Percentiles rank a stretch among this genome's conserved stretches.
phyloP scores from a whole-genome alignment of 2,888 invertebrate species.

The Sicus ferrugineus region DNA sequence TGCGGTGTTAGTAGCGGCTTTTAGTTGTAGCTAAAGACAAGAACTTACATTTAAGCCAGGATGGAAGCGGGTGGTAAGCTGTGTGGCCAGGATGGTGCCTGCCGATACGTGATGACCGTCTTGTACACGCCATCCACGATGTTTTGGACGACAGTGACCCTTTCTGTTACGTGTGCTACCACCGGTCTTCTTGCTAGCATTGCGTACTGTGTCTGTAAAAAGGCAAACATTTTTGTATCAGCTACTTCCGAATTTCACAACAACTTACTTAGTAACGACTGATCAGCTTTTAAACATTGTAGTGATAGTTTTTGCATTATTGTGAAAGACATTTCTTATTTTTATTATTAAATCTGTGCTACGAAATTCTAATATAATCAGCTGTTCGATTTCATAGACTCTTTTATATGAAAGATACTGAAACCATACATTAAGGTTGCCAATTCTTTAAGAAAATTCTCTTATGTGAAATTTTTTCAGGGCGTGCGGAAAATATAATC shows the following conservation, averaged over 20 bases:
- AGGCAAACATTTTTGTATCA: not conserved
- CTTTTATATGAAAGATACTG: too few species aligned
- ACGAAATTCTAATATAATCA: too few species aligned
- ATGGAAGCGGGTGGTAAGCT: slow-evolving; percentile 76
- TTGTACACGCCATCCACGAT: slow-evolving; percentile 79
- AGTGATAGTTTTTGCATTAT: slow-evolving; percentile 58
- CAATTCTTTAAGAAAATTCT: too few species aligned
- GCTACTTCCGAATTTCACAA: not conserved
- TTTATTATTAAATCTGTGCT: too few species aligned
- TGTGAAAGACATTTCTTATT: slow-evolving; percentile 52
- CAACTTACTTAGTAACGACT: slow-evolving; percentile 54
- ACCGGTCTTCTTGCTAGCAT: slow-evolving; percentile 79
- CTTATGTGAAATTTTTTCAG: too few species aligned
- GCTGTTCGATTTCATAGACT: too few species aligned
- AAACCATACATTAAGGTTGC: too few species aligned
- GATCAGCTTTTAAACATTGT: slow-evolving; percentile 54
- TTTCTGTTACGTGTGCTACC: slow-evolving; percentile 76
- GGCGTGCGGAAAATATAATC: too few species aligned
- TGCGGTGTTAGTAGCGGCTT: not conserved
- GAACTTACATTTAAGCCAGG: slow-evolving; percentile 77
- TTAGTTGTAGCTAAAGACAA: not conserved
- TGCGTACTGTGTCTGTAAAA: slow-evolving; percentile 61
- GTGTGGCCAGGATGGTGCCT: slow-evolving; percentile 76
- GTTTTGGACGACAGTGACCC: slow-evolving; percentile 76
- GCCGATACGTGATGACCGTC: slow-evolving; percentile 73